phyloP scores from a whole-genome alignment of 2,113 vertebrate species.

The Cyrtonyx montezumae region DNA sequence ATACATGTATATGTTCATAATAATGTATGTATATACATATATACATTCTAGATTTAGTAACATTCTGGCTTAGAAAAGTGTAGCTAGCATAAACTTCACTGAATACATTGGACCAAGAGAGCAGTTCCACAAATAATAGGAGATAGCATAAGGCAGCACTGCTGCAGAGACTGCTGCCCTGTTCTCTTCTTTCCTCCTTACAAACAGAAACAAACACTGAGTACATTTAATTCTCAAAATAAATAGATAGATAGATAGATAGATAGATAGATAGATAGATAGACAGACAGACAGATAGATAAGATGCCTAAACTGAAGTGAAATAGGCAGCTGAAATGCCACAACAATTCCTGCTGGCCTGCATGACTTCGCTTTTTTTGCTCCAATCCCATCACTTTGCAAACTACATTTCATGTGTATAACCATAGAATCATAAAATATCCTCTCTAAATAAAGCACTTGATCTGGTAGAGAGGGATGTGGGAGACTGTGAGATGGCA shows the following conservation, averaged over 20 bases:
- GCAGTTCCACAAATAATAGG: background rate
- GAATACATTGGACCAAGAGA: background rate
- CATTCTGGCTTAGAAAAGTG: background rate
- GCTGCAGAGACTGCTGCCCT: background rate
- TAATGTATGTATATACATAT: background rate
- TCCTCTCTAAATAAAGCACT: background rate
- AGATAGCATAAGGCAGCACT: background rate
- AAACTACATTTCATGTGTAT: background rate
- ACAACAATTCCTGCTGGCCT: background rate
- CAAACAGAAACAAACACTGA: background rate
- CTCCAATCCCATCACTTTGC: background rate
- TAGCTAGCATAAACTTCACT: background rate
- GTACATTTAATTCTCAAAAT: background rate
- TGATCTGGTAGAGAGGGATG: background rate
- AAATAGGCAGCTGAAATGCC: background rate
- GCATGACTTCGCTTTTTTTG: background rate
- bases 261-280: too few species aligned
- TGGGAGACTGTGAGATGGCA: background rate
- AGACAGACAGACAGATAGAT: too few species aligned
- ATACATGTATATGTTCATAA: background rate
- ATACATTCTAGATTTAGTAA: background rate
- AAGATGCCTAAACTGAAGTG: background rate
- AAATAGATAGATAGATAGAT: too few species aligned
- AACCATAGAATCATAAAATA: background rate
- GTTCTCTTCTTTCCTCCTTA: background rate